Base-by-base conservation (phyloP, 1,140 invertebrate species). In the Galendromus occidentalis region DNA sequence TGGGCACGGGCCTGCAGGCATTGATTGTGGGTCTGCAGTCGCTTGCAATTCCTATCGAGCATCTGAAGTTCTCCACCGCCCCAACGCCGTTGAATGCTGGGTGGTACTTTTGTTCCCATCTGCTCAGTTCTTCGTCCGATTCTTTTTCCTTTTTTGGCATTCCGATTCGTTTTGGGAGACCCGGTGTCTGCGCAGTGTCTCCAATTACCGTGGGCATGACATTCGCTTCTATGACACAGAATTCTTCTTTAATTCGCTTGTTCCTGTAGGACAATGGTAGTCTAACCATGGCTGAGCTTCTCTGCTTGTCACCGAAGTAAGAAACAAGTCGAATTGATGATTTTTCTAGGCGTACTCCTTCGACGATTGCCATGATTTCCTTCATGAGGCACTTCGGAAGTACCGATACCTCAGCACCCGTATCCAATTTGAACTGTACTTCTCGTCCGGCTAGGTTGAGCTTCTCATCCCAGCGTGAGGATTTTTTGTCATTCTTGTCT, bases 1-100 rank as follows among this genome's bases (percentile, higher is more conserved):
- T 25, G 18, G 68, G 69, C 7, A 70, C 65, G 4, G 42, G 28
- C 30, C 69, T 41, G 7, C 47, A 55, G 14, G 67, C 4, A 44
- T 30, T 20, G 47, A 64, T 67, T 25, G 65, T 20, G 20, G 66
- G 55, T 33, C 6, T 64, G 9, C 22, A n/a, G 51, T 65, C 51
- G 44, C 17, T n/a, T 59, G 66, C 66, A 4, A 68, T 22, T 1
- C 4, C 18, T 14, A 68, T 68, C 30, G 33, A 39, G 33, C 33
- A 39, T 59, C 28, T 63, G 59, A 64, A n/a, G 64, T 47, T 28
- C 18, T 65, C 7, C n/a, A 66, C 18, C n/a, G 18, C 6, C 17
- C 65, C 65, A 7, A 25, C 17, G 7, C 55, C 55, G 17, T 17
- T 41, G 39, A 66, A 66, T 4, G 65, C 65, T n/a, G 64, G 7